Conservation (phyloP, 2,113 vertebrate genomes). For the Neolamprologus toae region DNA sequence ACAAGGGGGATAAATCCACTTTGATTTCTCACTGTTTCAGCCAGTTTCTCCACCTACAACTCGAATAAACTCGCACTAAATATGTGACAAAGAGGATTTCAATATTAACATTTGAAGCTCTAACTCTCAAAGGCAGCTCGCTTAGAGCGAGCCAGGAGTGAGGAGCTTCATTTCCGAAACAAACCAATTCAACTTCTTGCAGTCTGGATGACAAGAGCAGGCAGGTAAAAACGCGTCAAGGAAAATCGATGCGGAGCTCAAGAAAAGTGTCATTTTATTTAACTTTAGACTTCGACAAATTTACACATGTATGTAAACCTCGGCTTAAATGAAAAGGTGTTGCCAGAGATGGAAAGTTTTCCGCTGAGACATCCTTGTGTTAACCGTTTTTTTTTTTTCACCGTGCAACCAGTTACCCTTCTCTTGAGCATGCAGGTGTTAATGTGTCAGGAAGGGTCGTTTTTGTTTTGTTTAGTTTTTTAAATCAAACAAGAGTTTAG, state of each 20-base stretch:
- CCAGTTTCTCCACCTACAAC: neutral
- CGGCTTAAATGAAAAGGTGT: neutral
- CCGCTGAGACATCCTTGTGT: neutral
- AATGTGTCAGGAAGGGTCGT: neutral
- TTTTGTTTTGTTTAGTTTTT: neutral
- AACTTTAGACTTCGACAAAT: neutral
- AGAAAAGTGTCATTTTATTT: neutral
- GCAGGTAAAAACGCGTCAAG: neutral
- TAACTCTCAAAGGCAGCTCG: neutral
- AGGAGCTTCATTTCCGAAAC: neutral
- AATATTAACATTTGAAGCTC: neutral
- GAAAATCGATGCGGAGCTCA: neutral
- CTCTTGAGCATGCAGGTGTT: neutral
- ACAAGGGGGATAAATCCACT: neutral
- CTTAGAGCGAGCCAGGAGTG: neutral
- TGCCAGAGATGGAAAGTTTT: neutral
- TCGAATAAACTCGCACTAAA: neutral
- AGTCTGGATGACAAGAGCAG: neutral
- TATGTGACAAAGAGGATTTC: neutral
- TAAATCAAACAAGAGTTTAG: neutral
- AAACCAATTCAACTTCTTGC: neutral
- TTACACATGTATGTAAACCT: accelerated
- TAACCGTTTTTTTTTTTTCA: accelerated
- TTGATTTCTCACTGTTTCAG: neutral
- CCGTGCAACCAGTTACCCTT: neutral